Base-by-base conservation (phyloP, 2,888 invertebrate genomes). In the Drosophila maculinotata region DNA sequence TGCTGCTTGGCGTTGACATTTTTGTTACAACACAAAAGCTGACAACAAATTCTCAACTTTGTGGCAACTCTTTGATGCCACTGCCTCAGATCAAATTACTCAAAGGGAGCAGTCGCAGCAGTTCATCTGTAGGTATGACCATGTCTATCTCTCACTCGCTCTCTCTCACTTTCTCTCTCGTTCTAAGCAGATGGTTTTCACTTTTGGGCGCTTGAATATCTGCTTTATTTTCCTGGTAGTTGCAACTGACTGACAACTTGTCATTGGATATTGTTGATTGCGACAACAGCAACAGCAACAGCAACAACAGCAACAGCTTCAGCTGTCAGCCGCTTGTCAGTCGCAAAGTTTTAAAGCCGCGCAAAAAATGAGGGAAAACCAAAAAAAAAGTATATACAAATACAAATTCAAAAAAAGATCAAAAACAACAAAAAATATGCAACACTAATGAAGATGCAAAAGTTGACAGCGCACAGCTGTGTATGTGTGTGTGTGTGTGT, bases 401-500 rank as follows among this genome's bases (percentile, higher is more conserved):
- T n/a, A n/a, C n/a, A n/a, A n/a, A n/a, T n/a, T n/a, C n/a, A n/a
- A n/a, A n/a, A n/a, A n/a, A n/a, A n/a, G n/a, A n/a, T n/a, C n/a
- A n/a, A 38, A 17, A 25, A 23, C 38, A 48, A 36, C 20, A 51
- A 17, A 36, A 45, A 56, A 49, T 23, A 69, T 78, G 72, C 70
- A 79, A 63, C 71, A 75, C 74, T 81, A 88, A 85, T 85, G 73
- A 89, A 86, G 86, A 89, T 82, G 89, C 88, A 69, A 86, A 87
- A 75, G 86, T 75, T 69, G 83, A 87, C 88, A 87, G 79, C 53
- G 39, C 47, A 56, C 81, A 83, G 59, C 66, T 56, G 59, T 33
- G 17, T 41, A 15, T 54, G 35, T 56, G 36, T 44, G 38, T 25
- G 3, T 44, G 38, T 39, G 33, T 54, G 49, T 54, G 31, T 33